Conservation (phyloP, 2,797 vertebrate genomes). For the Danio tinwini region DNA sequence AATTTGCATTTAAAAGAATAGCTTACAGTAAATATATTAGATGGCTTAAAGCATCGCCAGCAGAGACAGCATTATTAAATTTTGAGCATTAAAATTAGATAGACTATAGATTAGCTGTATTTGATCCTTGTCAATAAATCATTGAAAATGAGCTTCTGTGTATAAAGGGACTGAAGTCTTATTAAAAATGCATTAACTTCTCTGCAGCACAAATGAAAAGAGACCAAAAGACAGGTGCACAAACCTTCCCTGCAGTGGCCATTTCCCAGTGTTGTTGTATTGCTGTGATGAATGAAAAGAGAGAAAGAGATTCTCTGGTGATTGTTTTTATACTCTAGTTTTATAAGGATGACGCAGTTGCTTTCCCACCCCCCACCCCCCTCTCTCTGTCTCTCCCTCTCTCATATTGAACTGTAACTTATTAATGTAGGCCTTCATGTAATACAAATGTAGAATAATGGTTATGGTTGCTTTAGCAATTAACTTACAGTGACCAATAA, state of each 20-base stretch:
- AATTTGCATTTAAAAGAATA: too few relatives aligned
- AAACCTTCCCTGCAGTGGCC: constrained; percentile 74
- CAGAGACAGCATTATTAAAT: background rate
- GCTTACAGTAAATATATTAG: background rate
- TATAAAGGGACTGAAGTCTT: background rate
- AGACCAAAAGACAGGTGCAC: constrained; percentile 48
- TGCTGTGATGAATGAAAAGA: constrained; percentile 10
- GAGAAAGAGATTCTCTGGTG: constrained; percentile 18
- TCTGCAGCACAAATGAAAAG: constrained; percentile 15
- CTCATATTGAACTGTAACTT: background rate
- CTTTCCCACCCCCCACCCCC: too few relatives aligned
- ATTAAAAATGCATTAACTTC: constrained; percentile 20
- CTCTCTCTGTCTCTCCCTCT: background rate
- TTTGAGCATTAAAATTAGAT: background rate
- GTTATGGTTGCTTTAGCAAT: too few relatives aligned
- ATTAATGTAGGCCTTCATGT: background rate
- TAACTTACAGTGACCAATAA: too few relatives aligned
- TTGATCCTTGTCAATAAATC: constrained; percentile 4
- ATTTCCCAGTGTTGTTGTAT: constrained; percentile 55
- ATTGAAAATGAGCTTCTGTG: background rate
- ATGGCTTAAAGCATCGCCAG: background rate
- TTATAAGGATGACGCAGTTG: constrained; percentile 6
- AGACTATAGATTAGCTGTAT: too few relatives aligned
- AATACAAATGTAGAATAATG: too few relatives aligned
- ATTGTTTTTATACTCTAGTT: constrained; percentile 44